Base-by-base conservation (phyloP, 2,888 invertebrate genomes). In the Dryocosmus kuriphilus region DNA sequence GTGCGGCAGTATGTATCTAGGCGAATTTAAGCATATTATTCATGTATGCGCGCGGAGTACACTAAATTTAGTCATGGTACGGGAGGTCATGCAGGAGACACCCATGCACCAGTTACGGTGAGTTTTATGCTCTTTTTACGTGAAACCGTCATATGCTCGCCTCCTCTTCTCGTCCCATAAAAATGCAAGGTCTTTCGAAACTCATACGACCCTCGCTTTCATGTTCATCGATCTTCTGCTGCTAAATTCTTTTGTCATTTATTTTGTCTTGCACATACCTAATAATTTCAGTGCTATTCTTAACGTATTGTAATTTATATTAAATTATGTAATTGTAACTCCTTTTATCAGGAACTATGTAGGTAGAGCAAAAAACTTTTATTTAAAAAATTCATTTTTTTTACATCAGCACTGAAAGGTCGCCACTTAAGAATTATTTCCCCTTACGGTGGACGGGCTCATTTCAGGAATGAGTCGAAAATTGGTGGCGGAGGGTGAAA, bases 41-140 rank as follows among this genome's bases (percentile, higher is more conserved):
- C 88, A 89, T 88, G 85, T 86, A 89, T 88, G 88, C 89, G 83
- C 80, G 79, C 76, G 74, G 82, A 86, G 86, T 87, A 85, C 87
- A 88, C 88, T 89, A 90, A 89, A 89, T 90, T 89, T 88, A 85
- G 88, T 88, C 88, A 87, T 82, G 86, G 85, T 80, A 77, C 67
- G 84, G 85, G 85, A 87, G 85, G 86, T 87, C 87, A 86, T 85
- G 85, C 81, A 82, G 82, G 83, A 85, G 86, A 87, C 86, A 87
- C 84, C 87, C 84, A 75, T 62, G 76, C 67, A 81, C 82, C 30
- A 83, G 80, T 85, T 80, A 86, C 84, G 81, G 84, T 82, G 84
- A 80, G 85, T 89, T 89, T 89, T 89, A 90, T 89, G 85, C 81
- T 81, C 85, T 89, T 89, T 88, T 86, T 86, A 83, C 84, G 82